Evolutionary conservation across 2,113 vertebrate species (phyloP).

Genomic region (Pelobates fuscus): DNA sequence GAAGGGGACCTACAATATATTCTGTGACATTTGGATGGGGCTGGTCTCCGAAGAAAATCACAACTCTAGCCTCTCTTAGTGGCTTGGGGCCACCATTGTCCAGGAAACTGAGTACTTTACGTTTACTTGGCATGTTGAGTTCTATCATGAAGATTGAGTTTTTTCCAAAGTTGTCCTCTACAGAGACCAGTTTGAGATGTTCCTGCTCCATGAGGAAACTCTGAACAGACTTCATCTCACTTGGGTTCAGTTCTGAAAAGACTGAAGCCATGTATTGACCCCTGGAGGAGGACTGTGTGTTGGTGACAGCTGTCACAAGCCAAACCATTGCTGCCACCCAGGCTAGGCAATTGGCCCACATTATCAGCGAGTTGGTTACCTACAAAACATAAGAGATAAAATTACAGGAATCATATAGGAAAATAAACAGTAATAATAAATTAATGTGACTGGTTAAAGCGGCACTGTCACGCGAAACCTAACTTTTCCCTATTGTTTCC

Average conservation of each 20-base stretch:
- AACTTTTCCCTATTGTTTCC: no score
- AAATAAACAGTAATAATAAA: no score
- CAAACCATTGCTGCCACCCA: fast-evolving
- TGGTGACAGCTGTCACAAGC: fast-evolving
- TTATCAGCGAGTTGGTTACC: not conserved
- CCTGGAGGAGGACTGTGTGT: fast-evolving
- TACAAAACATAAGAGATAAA: not conserved
- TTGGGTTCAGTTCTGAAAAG: constrained; percentile 77
- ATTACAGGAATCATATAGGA: not conserved
- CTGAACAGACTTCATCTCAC: constrained; percentile 72
- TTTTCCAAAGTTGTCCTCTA: constrained; percentile 62
- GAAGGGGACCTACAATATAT: constrained; percentile 78
- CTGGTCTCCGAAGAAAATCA: constrained; percentile 82
- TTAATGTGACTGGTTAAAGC: no score
- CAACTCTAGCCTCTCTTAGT: constrained; percentile 71
- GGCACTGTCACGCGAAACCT: no score
- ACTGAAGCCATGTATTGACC: constrained; percentile 57
- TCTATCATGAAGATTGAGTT: constrained; percentile 88
- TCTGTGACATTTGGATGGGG: constrained; percentile 79
- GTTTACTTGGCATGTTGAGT: constrained; percentile 79
- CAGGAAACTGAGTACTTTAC: constrained; percentile 72
- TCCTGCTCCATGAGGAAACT: constrained; percentile 70
- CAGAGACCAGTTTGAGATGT: constrained; percentile 68
- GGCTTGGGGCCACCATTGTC: constrained; percentile 68
- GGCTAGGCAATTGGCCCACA: constrained; percentile 27